A percentile compares a stretch with the other conserved stretches of the same genome.
Evolutionary conservation across 2,797 vertebrate species (phyloP).

Genomic region (Pipistrellus kuhlii): DNA sequence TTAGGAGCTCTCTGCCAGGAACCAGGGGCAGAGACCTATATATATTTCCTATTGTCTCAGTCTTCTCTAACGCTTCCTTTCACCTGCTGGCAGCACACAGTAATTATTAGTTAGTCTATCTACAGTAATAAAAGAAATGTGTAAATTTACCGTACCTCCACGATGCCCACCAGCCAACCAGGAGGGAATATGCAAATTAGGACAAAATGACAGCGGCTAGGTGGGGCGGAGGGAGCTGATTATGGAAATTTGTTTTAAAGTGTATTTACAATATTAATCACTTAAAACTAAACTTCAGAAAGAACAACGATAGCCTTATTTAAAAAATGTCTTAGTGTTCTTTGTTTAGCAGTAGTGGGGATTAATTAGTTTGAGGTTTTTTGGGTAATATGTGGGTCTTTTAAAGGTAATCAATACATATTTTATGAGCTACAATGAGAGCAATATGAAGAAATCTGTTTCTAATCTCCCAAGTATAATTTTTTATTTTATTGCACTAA

Average conservation of each 20-base stretch:
- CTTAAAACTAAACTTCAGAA: slow-evolving; percentile 41
- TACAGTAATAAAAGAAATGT: too few relatives aligned
- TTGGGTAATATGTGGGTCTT: background rate
- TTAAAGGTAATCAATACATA: slow-evolving; percentile 3
- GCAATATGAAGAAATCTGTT: slow-evolving; percentile 1
- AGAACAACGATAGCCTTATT: background rate
- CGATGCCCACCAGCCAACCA: too few relatives aligned
- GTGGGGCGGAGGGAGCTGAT: background rate
- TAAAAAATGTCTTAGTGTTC: background rate
- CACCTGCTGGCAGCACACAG: background rate
- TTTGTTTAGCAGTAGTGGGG: background rate
- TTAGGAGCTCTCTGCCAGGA: background rate
- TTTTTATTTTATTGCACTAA: slow-evolving; percentile 2
- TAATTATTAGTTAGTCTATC: background rate
- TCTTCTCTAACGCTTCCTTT: slow-evolving; percentile 22
- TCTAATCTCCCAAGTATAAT: background rate
- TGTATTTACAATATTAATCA: background rate
- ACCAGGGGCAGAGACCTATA: background rate
- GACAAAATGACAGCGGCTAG: too few relatives aligned
- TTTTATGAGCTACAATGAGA: background rate
- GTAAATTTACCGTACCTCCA: too few relatives aligned
- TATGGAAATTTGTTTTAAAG: slow-evolving; percentile 46
- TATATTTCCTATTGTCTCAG: background rate
- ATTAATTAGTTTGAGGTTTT: slow-evolving; percentile 57
- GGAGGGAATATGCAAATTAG: too few relatives aligned